Conservation (phyloP, 2,797 vertebrate species). For the Brotula barbata region DNA sequence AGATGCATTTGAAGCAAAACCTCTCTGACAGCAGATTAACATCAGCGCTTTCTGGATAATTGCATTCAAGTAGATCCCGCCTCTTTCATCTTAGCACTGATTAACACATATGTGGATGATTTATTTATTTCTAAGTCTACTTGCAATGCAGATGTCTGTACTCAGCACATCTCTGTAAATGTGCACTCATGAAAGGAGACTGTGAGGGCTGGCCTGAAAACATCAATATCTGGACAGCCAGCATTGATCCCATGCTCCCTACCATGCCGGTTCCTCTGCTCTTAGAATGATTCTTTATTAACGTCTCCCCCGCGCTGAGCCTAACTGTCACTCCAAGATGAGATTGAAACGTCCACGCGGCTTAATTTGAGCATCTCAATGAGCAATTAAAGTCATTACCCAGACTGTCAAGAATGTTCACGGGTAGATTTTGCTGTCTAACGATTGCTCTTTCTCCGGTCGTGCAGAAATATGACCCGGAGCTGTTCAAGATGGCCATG, state of each 20-base stretch:
- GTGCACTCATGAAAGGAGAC: constrained; percentile 47
- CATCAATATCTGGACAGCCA: constrained; percentile 65
- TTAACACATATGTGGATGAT: constrained; percentile 19
- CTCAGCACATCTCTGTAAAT: constrained; percentile 74
- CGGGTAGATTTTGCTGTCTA: background rate
- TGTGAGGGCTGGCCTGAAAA: constrained; percentile 48
- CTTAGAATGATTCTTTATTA: constrained; percentile 60
- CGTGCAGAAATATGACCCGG: constrained; percentile 93
- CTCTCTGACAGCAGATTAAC: background rate
- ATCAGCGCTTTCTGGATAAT: background rate
- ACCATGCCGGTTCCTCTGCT: constrained; percentile 36
- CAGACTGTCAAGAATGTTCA: background rate
- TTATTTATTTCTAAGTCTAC: constrained; percentile 23
- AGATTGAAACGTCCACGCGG: constrained; percentile 1
- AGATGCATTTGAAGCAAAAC: background rate
- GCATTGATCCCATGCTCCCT: constrained; percentile 62
- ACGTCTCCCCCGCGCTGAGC: constrained; percentile 14
- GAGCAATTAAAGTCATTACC: constrained; percentile 17
- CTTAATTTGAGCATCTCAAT: constrained; percentile 33
- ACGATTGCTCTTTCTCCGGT: constrained; percentile 1
- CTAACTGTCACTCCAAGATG: constrained; percentile 1
- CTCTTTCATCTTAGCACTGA: constrained; percentile 21
- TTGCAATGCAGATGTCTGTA: constrained; percentile 38
- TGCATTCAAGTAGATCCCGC: constrained; percentile 3
- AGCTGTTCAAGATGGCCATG: constrained; percentile 98